Percentiles rank a stretch among this genome's conserved stretches.
Evolutionary conservation across 2,888 invertebrate genomes (phyloP).

Genomic region (Campoplex nolae): DNA sequence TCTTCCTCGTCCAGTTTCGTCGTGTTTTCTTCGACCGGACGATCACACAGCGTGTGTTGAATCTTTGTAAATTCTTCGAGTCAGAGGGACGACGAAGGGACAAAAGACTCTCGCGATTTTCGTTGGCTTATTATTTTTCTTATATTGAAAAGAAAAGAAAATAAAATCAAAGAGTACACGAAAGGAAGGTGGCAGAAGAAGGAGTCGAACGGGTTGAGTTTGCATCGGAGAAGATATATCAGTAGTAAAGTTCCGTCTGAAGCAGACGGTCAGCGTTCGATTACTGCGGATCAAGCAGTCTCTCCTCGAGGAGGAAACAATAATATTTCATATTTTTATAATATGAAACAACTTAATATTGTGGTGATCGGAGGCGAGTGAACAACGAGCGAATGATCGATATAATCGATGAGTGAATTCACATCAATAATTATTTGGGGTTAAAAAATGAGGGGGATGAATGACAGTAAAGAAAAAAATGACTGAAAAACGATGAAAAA

Average conservation of each 20-base stretch:
- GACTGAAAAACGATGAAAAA: slow-evolving; percentile 47
- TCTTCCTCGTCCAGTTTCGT: slow-evolving; percentile 50
- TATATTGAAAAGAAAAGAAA: neutral
- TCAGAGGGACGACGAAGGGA: neutral
- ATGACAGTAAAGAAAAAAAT: slow-evolving; percentile 11
- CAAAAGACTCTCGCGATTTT: slow-evolving; percentile 26
- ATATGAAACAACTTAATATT: neutral
- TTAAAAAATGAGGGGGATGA: slow-evolving; percentile 9
- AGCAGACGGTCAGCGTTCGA: slow-evolving; percentile 22
- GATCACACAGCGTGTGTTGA: neutral
- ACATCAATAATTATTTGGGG: slow-evolving; percentile 8
- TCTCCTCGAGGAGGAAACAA: neutral
- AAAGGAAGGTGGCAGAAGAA: slow-evolving; percentile 36
- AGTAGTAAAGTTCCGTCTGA: slow-evolving; percentile 48
- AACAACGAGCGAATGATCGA: slow-evolving; percentile 3
- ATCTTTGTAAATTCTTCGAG: slow-evolving; percentile 29
- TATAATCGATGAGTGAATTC: slow-evolving; percentile 29
- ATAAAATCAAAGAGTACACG: slow-evolving; percentile 17
- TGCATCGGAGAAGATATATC: slow-evolving; percentile 30
- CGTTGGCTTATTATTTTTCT: slow-evolving; percentile 26
- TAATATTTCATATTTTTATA: neutral
- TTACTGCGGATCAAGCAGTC: neutral
- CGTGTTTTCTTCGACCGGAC: slow-evolving; percentile 20
- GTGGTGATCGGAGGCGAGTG: slow-evolving; percentile 4
- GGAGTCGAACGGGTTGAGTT: slow-evolving; percentile 38